Percentiles rank a stretch among this genome's conserved stretches.
These are phyloP conservation scores for Ophion obscuratus DNA, from an alignment of 2,888 invertebrate genomes.

Conservation along the genomic window DNA sequence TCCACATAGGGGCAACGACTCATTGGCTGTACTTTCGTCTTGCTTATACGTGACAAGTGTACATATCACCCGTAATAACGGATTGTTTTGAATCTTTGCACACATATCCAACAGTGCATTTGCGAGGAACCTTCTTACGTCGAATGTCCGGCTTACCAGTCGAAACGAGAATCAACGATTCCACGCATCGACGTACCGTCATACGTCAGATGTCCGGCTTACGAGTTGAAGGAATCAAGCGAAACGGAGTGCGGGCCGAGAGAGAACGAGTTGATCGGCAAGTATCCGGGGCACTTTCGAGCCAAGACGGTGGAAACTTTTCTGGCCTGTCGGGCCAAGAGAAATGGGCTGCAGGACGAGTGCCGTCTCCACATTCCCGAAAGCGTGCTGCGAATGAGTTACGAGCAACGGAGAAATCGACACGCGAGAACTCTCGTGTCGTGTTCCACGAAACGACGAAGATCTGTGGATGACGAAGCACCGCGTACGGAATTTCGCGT, in stretches of 20 bases:
- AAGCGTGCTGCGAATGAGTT: conserved; percentile 62
- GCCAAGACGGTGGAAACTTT: conserved; percentile 66
- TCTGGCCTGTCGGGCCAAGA: conserved; percentile 70
- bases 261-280: conserved; percentile 61
- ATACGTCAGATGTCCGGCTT: conserved; percentile 43
- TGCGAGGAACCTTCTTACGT: conserved; percentile 31
- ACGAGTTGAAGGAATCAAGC: conserved; percentile 51
- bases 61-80: too few species aligned
- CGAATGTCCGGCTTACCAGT: conserved; percentile 25
- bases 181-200: conserved; percentile 32
- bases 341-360: conserved; percentile 76
- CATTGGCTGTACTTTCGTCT: too few species aligned
- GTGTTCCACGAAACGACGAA: conserved; percentile 34
- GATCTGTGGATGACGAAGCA: conserved; percentile 28
- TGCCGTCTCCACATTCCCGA: conserved; percentile 68
- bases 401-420: conserved; percentile 60
- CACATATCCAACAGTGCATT: conserved; percentile 9
- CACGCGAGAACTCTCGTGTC: conserved; percentile 62
- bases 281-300: conserved; percentile 67
- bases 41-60: too few species aligned
- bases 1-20: too few species aligned
- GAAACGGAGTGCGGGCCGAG: conserved; percentile 38
- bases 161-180: conserved; percentile 33
- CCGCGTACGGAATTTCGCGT: conserved; percentile 42
- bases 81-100: neutral